Base-by-base conservation (phyloP, 2,113 vertebrate genomes). In the Psettodes erumei region DNA sequence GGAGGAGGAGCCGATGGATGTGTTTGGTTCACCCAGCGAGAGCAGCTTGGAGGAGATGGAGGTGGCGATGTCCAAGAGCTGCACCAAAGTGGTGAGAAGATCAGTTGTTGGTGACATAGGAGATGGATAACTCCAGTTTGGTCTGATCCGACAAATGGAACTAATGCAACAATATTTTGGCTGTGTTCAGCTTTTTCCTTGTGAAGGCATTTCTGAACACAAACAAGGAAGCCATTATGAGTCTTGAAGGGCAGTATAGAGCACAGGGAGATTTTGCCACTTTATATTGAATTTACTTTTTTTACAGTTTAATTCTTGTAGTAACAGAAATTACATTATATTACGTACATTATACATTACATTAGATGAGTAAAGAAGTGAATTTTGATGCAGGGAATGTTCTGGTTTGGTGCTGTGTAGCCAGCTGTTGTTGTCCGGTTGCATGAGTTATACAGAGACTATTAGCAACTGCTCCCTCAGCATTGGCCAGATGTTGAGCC, bases 31-130 rank as follows among this genome's bases (percentile, higher is more conserved):
- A 0, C 93, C 94, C 2, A 90, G 84, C 0, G 94, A 95, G 75
- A 53, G 90, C 71, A 91, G 90, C 0, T 48, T 96, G 0, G 96
- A 96, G 69, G 95, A 96, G 63, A 96, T 96, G 95, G 96, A 97
- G 12, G 93, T 95, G 82, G 94, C 94, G 0, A 86, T 94, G 15
- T 91, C 91, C 86, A 96, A 96, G 81, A 89, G 91, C 0, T 76
- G 93, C 55, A 53, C 89, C 60, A 96, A 96, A 91, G 96, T 96
- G 81, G 96, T 97, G 33, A 93, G 95, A 68, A 11, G 30, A 55
- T 62, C 2, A 21, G 8, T 55, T 11, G 11, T 62, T 54, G 3
- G 7, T 3, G 2, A 55, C 16, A 6, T 32, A 11, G 9, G 33
- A 15, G 8, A 47, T 53, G 23, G 1, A 42, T 4, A 54, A 6